Percentiles rank a stretch among this genome's conserved stretches.
These are phyloP conservation scores for Lasioglossum albipes DNA, from an alignment of 1,140 invertebrate species.

Conservation along the genomic window DNA sequence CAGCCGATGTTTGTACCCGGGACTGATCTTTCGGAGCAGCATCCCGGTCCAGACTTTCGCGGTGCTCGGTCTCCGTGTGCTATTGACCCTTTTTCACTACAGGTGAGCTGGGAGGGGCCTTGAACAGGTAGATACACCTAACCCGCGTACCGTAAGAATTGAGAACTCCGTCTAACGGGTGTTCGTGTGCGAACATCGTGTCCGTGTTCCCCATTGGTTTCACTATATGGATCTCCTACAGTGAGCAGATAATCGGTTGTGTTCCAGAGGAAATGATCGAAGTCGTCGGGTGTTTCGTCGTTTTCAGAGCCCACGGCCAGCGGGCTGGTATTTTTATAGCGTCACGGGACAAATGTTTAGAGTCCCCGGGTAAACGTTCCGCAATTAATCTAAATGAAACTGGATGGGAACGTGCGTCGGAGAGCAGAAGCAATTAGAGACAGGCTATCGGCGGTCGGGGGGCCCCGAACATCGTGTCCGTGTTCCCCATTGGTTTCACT, in stretches of 20 bases:
- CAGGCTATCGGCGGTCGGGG: conserved; percentile 32
- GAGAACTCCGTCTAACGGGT: conserved; percentile 57
- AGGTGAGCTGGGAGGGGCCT: conserved; percentile 69
- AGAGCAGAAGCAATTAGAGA: conserved; percentile 44
- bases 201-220: no score
- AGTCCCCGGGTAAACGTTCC: conserved; percentile 8
- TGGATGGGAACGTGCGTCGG: neutral
- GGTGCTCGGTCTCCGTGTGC: conserved; percentile 55
- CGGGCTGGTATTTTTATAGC: conserved; percentile 11
- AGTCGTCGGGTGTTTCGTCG: no score
- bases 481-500: no score
- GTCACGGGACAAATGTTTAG: conserved; percentile 2
- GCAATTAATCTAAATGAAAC: conserved; percentile 36
- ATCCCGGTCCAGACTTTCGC: conserved; percentile 63
- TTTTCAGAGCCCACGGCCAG: no score
- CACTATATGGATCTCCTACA: no score
- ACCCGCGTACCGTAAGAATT: conserved; percentile 65
- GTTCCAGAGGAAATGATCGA: no score
- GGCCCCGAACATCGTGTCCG: no score
- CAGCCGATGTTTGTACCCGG: neutral
- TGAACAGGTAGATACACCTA: conserved; percentile 71
- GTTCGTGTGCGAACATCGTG: conserved; percentile 3
- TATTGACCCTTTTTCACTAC: conserved; percentile 73
- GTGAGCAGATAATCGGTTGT: no score
- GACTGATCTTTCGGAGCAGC: conserved; percentile 21